Evolutionary conservation across 1,140 invertebrate genomes (phyloP).

Genomic region (Drosophila obscura): DNA sequence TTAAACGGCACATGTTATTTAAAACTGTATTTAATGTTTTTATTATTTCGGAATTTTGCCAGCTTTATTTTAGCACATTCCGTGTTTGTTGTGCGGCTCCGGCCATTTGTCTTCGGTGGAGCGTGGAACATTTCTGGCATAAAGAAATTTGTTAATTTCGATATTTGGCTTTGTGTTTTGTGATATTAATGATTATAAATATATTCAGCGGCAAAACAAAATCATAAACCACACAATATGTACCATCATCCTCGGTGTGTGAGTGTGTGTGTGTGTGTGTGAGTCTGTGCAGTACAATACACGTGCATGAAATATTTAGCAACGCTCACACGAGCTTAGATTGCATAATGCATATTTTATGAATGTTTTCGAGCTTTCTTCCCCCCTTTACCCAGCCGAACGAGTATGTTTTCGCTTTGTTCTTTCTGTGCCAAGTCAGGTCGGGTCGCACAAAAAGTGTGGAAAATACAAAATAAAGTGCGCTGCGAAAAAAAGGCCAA

Average conservation of each 20-base stretch:
- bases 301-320: constrained; percentile 80
- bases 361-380: constrained; percentile 64
- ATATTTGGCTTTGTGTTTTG: constrained; percentile 50
- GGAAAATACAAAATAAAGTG: constrained; percentile 66
- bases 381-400: background rate
- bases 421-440: constrained; percentile 49
- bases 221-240: constrained; percentile 61
- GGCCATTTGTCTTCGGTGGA: constrained; percentile 77
- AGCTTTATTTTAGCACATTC: constrained; percentile 1
- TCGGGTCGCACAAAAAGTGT: constrained; percentile 69
- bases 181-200: constrained; percentile 68
- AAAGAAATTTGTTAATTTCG: constrained; percentile 75
- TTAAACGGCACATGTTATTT: constrained; percentile 82
- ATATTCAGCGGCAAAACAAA: constrained; percentile 59
- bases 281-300: constrained; percentile 56
- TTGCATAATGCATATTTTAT: constrained; percentile 84
- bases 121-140: constrained; percentile 77
- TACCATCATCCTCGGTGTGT: constrained; percentile 20
- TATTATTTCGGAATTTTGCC: constrained; percentile 43
- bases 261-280: constrained; percentile 40
- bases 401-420: constrained; percentile 22
- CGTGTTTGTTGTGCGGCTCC: constrained; percentile 7
- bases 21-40: constrained; percentile 74
- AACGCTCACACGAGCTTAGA: constrained; percentile 83
- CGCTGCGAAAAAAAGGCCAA: constrained; percentile 33